Base-by-base conservation (phyloP, 2,113 vertebrate genomes). In the Corydoras maculifer region DNA sequence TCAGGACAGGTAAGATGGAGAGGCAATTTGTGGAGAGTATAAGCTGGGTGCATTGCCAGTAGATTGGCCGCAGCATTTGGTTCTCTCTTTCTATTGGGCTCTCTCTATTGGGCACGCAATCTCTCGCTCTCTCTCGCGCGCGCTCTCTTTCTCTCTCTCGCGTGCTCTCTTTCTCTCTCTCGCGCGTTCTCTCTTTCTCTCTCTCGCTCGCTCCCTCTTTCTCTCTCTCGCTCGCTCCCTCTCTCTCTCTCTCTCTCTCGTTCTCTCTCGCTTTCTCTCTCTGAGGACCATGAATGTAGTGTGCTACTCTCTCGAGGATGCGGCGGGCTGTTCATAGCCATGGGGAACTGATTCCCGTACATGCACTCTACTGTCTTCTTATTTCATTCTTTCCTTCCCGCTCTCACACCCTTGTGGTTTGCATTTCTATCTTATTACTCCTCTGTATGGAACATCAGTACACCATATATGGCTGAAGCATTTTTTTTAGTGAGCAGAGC, bases 1-100 rank as follows among this genome's bases (percentile, higher is more conserved):
- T 81, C 65, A 73, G 80, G 87, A 86, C 86, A 86, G 86, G 87
- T 90, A 86, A 87, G 87, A 86, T 80, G 83, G 85, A 87, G 83
- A 86, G 85, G 81, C 85, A 87, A 87, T 88, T 87, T 88, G 85
- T 85, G 70, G 81, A 83, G 80, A 83, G 85, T 85, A 74, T 73
- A 84, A 80, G 77, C 76, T 68, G 82, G 83, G 77, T 84, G 76
- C 80, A 43, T 62, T 79, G 83, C 83, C 83, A 82, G 79, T 78
- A 79, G 81, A 85, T 83, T 80, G 81, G 82, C 78, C 82, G 32
- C 25, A 5, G 72, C 62, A 49, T 55, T 73, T 68, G 43, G 9
- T 35, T 35, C 14, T 63, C 54, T 54, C 4, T 58, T 30, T 15
- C n/a, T 49, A 14, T 51, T 58, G 58, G 9, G 62, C n/a, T 14